phyloP scores from a whole-genome alignment of 2,888 invertebrate species.

The Trichopoda pennipes region DNA sequence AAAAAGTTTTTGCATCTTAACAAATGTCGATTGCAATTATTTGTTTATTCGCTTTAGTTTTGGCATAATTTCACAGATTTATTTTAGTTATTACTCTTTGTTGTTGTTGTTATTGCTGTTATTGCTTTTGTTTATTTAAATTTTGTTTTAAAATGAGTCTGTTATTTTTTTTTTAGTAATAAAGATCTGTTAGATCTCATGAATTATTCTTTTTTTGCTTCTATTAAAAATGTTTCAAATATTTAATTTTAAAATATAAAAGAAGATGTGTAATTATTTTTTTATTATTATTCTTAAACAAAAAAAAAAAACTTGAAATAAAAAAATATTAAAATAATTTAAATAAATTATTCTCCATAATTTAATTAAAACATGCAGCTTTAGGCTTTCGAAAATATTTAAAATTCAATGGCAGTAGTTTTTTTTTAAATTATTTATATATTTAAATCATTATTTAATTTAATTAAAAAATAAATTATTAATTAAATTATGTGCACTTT shows the following conservation, averaged over 20 bases:
- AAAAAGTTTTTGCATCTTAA: slow-evolving; percentile 53
- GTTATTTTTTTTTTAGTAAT: neutral
- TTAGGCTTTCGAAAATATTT: too few relatives aligned
- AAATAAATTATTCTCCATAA: neutral
- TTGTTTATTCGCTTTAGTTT: slow-evolving; percentile 36
- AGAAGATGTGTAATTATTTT: neutral
- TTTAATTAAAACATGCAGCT: neutral
- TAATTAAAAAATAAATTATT: too few relatives aligned
- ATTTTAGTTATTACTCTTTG: slow-evolving; percentile 6
- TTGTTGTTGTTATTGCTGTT: slow-evolving; percentile 31
- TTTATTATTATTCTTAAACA: neutral
- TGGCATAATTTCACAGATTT: slow-evolving; percentile 39
- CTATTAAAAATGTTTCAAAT: too few relatives aligned
- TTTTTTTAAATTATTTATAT: too few relatives aligned
- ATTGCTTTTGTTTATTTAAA: slow-evolving; percentile 2
- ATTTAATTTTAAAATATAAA: neutral
- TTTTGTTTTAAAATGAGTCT: slow-evolving; percentile 4
- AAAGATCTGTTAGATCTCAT: slow-evolving; percentile 4
- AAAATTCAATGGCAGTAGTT: too few relatives aligned
- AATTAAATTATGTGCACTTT: too few relatives aligned
- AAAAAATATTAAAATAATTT: slow-evolving; percentile 10
- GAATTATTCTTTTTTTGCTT: slow-evolving; percentile 1
- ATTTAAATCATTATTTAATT: too few relatives aligned
- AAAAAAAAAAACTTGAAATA: slow-evolving; percentile 1
- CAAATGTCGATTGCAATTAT: slow-evolving; percentile 46